A percentile compares a stretch with the other conserved stretches of the same genome.
These are phyloP conservation scores for Platycheirus albimanus DNA, from an alignment of 2,888 invertebrate species.

Conservation along the genomic window DNA sequence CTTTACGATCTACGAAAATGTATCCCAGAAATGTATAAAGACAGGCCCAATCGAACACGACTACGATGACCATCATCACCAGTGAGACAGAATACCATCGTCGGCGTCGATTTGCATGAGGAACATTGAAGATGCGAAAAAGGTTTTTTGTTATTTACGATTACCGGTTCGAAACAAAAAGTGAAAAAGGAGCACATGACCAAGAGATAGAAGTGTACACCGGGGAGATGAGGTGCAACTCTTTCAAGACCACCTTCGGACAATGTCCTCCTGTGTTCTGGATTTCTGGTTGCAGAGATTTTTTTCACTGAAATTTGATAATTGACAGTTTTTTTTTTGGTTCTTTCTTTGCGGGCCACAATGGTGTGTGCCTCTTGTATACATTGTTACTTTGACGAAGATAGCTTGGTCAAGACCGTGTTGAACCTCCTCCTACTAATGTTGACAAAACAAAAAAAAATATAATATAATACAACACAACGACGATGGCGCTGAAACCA, in stretches of 20 bases:
- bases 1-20: slow-evolving; percentile 41
- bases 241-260: slow-evolving; percentile 27
- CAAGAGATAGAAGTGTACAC: neutral
- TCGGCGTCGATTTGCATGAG: slow-evolving; percentile 66
- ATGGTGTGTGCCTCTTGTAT: slow-evolving; percentile 11
- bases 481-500: slow-evolving; percentile 49
- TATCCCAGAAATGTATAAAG: neutral
- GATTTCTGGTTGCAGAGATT: neutral
- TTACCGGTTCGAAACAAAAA: slow-evolving; percentile 10
- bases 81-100: slow-evolving; percentile 70
- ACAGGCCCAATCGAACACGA: neutral
- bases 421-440: slow-evolving; percentile 7
- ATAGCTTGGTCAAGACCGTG: neutral
- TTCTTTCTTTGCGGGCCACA: neutral
- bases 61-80: slow-evolving; percentile 39
- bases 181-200: slow-evolving; percentile 11
- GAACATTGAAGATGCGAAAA: slow-evolving; percentile 28
- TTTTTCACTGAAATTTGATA: slow-evolving; percentile 67
- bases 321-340: slow-evolving; percentile 50
- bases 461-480: neutral
- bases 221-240: neutral
- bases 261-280: neutral
- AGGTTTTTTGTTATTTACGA: slow-evolving; percentile 49
- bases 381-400: slow-evolving; percentile 3
- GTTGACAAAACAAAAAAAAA: neutral